A percentile compares a stretch with the other conserved stretches of the same genome.
Conservation (phyloP, 2,888 invertebrate species). For the Adelognathus sp. region DNA sequence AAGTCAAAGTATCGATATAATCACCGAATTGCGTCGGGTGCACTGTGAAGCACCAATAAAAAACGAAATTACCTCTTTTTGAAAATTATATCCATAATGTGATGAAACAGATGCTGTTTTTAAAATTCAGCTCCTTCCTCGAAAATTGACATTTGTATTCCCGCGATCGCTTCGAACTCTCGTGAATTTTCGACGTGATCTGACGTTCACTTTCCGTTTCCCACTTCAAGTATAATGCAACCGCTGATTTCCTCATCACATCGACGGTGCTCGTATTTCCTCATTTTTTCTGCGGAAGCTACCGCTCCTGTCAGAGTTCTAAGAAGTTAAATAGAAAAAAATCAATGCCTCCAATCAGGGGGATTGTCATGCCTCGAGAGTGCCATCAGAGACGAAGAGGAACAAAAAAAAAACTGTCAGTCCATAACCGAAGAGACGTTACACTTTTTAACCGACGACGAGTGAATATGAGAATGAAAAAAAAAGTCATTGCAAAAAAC, state of each 20-base stretch:
- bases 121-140: no score
- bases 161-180: not conserved
- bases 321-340: slow-evolving; percentile 27
- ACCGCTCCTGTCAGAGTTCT: not conserved
- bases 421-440: slow-evolving; percentile 9
- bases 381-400: slow-evolving; percentile 26
- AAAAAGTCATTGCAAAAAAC: slow-evolving; percentile 19
- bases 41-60: no score
- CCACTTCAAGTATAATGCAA: not conserved
- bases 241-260: not conserved
- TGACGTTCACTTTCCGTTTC: not conserved
- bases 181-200: not conserved
- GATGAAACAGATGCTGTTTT: no score
- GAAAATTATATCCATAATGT: no score
- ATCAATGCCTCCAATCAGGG: slow-evolving; percentile 46
- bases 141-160: not conserved
- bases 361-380: slow-evolving; percentile 36
- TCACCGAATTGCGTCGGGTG: no score
- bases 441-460: slow-evolving; percentile 6
- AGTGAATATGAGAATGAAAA: not conserved
- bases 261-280: slow-evolving; percentile 34
- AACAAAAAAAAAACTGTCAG: slow-evolving; percentile 14
- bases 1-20: no score
- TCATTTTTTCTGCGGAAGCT: slow-evolving; percentile 4
- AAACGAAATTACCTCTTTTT: no score